phyloP scores from a whole-genome alignment of 2,113 vertebrate genomes.

The Thalassarche chlororhynchos region DNA sequence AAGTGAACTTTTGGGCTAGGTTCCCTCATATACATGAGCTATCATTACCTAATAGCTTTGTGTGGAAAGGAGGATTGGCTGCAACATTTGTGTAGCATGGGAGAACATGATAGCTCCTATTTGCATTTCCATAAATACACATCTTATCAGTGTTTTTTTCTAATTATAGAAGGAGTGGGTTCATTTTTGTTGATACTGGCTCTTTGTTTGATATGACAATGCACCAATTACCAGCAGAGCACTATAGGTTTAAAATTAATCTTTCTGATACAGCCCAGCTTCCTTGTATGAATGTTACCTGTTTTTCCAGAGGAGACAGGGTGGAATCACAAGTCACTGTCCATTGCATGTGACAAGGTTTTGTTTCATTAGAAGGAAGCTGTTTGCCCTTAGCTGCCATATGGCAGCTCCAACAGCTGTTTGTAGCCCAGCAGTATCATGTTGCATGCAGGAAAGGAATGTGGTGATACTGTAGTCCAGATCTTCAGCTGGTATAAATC shows the following conservation, averaged over 20 bases:
- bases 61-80: neutral
- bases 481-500: slow-evolving; percentile 31
- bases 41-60: neutral
- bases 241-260: neutral
- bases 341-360: neutral
- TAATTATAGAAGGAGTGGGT: neutral
- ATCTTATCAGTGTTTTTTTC: neutral
- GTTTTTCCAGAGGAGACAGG: neutral
- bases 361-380: neutral
- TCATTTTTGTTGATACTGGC: neutral
- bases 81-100: neutral
- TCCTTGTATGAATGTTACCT: neutral
- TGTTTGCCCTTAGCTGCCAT: neutral
- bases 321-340: neutral
- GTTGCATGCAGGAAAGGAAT: neutral
- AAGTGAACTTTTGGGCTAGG: neutral
- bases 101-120: neutral
- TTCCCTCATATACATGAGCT: neutral
- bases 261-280: neutral
- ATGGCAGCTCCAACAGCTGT: slow-evolving; percentile 27
- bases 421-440: neutral
- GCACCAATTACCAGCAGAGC: neutral
- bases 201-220: neutral
- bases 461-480: neutral
- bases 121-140: neutral